Base-by-base conservation (phyloP, 2,888 invertebrate genomes). In the Chrysolina oricalcia region DNA sequence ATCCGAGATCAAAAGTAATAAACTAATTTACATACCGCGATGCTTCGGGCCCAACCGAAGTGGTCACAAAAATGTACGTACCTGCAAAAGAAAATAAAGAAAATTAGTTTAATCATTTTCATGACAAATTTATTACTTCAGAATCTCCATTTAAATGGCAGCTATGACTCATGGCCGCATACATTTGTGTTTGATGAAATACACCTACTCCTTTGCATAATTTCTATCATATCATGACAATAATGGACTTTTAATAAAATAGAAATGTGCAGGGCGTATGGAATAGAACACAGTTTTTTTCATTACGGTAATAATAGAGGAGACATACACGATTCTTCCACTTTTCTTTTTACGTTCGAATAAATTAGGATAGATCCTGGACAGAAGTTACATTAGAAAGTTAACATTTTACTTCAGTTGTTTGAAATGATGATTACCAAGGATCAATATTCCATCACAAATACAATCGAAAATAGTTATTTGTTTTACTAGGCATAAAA, bases 121-220 rank as follows among this genome's bases (percentile, higher is more conserved):
- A 77, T 73, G 78, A 77, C 77, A 79, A 80, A 79, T 80, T 79
- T 80, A 80, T 80, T 80, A 75, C 78, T 59, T 64, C 43, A 67
- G 77, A 78, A 76, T 75, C 73, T 72, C 75, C 72, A 80, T 80
- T 77, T 78, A 74, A 72, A 77, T 73, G 66, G 27, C 72, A 71
- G 72, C 46, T 68, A 68, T 70, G 78, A 78, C 71, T 77, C 80
- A 80, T 50, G 63, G 70, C 64, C 43, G 77, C 62, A 76, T 78
- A 74, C 63, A 76, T 73, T 78, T 74, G 71, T 74, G 70, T 75
- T 48, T 72, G 73, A 77, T 77, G 76, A 65, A 78, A 76, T 75
- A 76, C 78, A 78, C 80, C 78, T 73, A 78, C 77, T 73, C 65
- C 73, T 75, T 76, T 72, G 48, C 71, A 77, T 75, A 68, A 73